Conservation (phyloP, 2,113 vertebrate genomes). For the Sporophila hypoxantha region DNA sequence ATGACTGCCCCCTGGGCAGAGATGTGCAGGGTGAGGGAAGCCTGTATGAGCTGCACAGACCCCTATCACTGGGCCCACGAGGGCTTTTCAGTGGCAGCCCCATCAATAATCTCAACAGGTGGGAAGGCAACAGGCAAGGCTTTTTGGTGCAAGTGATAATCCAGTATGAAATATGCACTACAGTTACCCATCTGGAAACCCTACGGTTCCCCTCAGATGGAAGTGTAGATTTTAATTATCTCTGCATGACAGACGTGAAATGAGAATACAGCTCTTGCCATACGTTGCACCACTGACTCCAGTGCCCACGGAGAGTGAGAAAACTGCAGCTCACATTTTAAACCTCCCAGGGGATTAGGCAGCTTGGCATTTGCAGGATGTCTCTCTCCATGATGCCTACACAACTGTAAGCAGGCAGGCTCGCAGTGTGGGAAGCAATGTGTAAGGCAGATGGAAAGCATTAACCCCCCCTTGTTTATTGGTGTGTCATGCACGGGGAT, state of each 20-base stretch:
- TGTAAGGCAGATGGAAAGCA: constrained; percentile 34
- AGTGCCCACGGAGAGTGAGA: background rate
- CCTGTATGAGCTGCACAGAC: background rate
- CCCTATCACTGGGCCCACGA: fast-evolving
- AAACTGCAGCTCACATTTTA: constrained; percentile 14
- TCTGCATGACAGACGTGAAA: constrained; percentile 19
- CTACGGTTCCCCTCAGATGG: background rate
- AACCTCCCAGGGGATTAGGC: background rate
- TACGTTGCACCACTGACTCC: background rate
- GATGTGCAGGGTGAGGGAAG: background rate
- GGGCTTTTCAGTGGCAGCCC: background rate
- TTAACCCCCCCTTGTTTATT: constrained; percentile 16
- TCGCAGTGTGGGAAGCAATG: constrained; percentile 40
- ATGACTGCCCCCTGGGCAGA: background rate
- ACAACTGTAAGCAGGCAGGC: constrained; percentile 2
- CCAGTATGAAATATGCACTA: background rate
- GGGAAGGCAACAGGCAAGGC: constrained; percentile 10
- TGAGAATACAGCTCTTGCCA: background rate
- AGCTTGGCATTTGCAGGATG: background rate
- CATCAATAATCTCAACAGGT: background rate
- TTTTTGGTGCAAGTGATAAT: constrained; percentile 16
- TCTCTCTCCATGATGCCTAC: background rate
- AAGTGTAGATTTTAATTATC: constrained; percentile 23
- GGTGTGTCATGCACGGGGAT: constrained; percentile 41
- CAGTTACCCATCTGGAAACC: constrained; percentile 7